Conservation (phyloP, 2,797 vertebrate genomes). For the Mastacembelus armatus region DNA sequence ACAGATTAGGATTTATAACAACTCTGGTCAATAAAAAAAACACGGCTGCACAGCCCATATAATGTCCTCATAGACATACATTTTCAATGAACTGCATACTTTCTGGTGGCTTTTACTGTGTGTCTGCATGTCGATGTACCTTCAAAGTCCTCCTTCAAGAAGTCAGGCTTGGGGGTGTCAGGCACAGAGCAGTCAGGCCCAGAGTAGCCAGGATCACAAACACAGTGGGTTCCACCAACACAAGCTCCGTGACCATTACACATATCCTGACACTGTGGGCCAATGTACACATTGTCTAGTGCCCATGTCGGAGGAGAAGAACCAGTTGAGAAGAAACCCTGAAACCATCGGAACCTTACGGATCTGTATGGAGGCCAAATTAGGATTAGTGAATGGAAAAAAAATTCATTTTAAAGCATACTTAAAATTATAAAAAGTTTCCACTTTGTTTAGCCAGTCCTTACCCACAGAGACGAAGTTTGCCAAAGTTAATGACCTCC, state of each 20-base stretch:
- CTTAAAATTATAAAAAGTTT: too few relatives aligned
- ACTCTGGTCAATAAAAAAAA: conserved; percentile 1
- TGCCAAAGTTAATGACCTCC: conserved; percentile 94
- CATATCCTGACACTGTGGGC: conserved; percentile 98
- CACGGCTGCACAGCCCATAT: neutral
- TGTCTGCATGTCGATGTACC: conserved; percentile 80
- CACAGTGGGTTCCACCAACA: conserved; percentile 90
- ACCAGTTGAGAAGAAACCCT: conserved; percentile 92
- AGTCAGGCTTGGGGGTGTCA: conserved; percentile 93
- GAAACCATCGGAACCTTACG: conserved; percentile 97
- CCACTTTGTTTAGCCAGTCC: conserved; percentile 40
- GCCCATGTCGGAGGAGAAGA: conserved; percentile 95
- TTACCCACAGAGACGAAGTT: conserved; percentile 96
- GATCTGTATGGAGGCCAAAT: conserved; percentile 83
- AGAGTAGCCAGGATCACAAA: conserved; percentile 92
- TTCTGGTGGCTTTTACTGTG: neutral
- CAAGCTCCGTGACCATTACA: conserved; percentile 95
- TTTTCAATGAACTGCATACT: neutral
- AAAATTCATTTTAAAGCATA: too few relatives aligned
- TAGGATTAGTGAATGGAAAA: too few relatives aligned
- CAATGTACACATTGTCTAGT: conserved; percentile 94
- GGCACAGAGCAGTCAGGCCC: conserved; percentile 92
- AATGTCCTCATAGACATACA: neutral
- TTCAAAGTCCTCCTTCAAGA: conserved; percentile 99
- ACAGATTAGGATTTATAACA: neutral